A percentile compares a stretch with the other conserved stretches of the same genome.
These are phyloP conservation scores for Pelmatolapia mariae DNA, from an alignment of 2,113 vertebrate genomes.

Conservation along the genomic window DNA sequence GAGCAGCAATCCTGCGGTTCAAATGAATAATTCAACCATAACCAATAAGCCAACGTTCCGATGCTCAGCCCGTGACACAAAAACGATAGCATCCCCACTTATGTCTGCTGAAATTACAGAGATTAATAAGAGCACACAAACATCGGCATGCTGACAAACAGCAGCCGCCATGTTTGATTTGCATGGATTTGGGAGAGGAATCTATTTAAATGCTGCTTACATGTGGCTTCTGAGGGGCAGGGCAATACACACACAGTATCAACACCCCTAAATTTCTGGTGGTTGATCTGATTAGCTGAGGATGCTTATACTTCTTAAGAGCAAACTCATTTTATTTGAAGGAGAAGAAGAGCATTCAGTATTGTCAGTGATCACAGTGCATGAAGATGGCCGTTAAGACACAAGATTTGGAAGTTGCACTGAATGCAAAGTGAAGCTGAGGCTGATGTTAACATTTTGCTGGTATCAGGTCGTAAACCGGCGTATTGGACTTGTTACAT, in stretches of 20 bases:
- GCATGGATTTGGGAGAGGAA: constrained; percentile 39
- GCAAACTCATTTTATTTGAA: background rate
- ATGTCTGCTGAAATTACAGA: constrained; percentile 58
- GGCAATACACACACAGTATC: background rate
- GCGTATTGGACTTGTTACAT: background rate
- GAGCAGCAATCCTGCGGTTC: constrained; percentile 34
- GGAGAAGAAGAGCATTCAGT: background rate
- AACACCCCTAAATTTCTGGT: background rate
- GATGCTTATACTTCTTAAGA: background rate
- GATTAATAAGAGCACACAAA: constrained; percentile 55
- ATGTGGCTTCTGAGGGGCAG: background rate
- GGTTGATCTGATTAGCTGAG: constrained; percentile 16
- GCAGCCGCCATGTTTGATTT: constrained; percentile 53
- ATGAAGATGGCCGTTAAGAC: background rate
- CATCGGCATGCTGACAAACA: constrained; percentile 34
- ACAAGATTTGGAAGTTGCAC: background rate
- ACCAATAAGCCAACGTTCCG: constrained; percentile 54
- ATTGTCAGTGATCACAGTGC: background rate
- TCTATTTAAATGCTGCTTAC: constrained; percentile 32
- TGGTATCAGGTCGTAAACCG: background rate
- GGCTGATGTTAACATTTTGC: background rate
- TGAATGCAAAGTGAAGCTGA: background rate
- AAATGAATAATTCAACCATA: constrained; percentile 66
- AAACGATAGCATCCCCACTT: constrained; percentile 50
- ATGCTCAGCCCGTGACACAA: constrained; percentile 47